Percentiles rank a stretch among this genome's conserved stretches.
Evolutionary conservation across 2,797 vertebrate genomes (phyloP).

Genomic region (Fundulus diaphanus): DNA sequence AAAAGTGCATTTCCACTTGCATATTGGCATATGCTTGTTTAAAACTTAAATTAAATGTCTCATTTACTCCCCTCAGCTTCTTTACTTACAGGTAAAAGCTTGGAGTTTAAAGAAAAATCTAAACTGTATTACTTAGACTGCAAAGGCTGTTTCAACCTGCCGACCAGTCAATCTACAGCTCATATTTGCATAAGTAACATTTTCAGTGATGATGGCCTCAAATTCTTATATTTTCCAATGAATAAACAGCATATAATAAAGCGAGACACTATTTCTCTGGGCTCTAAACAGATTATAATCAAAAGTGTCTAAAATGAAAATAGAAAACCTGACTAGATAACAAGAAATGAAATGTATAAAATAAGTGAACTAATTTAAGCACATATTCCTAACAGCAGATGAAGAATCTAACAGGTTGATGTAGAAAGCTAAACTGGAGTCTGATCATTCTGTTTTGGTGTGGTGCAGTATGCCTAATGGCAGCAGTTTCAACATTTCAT

Average conservation of each 20-base stretch:
- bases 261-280: not conserved
- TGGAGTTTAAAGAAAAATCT: not conserved
- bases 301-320: not conserved
- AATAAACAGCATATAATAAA: not conserved
- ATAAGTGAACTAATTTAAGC: too few species aligned
- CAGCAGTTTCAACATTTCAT: too few species aligned
- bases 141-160: not conserved
- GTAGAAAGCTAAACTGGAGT: too few species aligned
- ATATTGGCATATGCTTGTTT: slow-evolving; percentile 37
- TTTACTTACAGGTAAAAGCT: slow-evolving; percentile 12
- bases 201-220: not conserved
- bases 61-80: slow-evolving; percentile 29
- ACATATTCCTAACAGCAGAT: too few species aligned
- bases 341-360: not conserved
- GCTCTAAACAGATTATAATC: not conserved
- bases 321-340: not conserved
- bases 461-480: too few species aligned
- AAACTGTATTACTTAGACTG: slow-evolving; percentile 5
- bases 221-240: not conserved
- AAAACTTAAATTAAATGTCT: slow-evolving; percentile 28
- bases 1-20: slow-evolving; percentile 66
- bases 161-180: not conserved
- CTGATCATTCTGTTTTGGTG: too few species aligned
- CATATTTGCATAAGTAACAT: not conserved
- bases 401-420: too few species aligned